Base-by-base conservation (phyloP, 2,888 invertebrate species). In the Meandrusa payeni region DNA sequence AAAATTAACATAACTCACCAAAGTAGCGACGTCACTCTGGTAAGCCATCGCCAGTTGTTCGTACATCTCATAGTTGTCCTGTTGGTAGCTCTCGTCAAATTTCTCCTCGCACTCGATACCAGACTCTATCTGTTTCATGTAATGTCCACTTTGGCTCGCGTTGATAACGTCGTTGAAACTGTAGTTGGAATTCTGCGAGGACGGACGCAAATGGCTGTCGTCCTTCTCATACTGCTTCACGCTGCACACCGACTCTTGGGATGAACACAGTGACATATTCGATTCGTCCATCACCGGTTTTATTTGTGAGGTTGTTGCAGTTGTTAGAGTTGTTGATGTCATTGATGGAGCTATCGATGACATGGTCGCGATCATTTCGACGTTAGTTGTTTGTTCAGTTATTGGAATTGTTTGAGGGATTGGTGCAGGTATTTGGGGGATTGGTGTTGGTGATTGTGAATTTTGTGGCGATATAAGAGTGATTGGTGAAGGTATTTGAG, bases 21-120 rank as follows among this genome's bases (percentile, higher is more conserved):
- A 75, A 39, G 67, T 76, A 2, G 81, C 83, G 0, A 82, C 81
- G 46, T 82, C 80, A 47, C 77, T 79, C 57, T 85, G 85, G 36
- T 86, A 85, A n/a, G 78, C 83, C 83, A 86, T 81, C 0, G 85
- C 86, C 55, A 85, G 50, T 5, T 81, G 85, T 17, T 86, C 86
- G 23, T 80, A 82, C 56, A 86, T 76, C 48, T 85, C 86, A 31
- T 86, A 86, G 40, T 72, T 73, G 6, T 69, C 74, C 22, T 76
- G 76, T 3, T 69, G 70, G 29, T 80, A 80, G 2, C 24, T 45
- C 6, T 67, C 72, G 0, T 51, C 64, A 19, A 68, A 68, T 36
- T 73, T 72, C 2, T 76, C 70, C 3, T 69, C 75, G 20, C 54
- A 53, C 1, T 61, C 60, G 6, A 36, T 34, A 7, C 32, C 52